These are phyloP conservation scores for Caenorhabditis panamensis DNA, from an alignment of 2,888 invertebrate genomes.

Conservation along the genomic window DNA sequence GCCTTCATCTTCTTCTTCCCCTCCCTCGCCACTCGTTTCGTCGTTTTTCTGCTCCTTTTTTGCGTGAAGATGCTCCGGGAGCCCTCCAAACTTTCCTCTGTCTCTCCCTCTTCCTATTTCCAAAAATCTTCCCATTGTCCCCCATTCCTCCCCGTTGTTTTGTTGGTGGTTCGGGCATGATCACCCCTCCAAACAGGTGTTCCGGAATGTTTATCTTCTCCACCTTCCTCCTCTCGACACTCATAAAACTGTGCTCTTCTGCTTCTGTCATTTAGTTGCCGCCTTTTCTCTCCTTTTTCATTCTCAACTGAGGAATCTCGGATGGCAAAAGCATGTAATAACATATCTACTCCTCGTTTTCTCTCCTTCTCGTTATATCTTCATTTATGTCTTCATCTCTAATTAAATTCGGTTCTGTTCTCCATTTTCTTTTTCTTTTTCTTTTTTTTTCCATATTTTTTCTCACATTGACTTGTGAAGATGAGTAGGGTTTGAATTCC, in stretches of 20 bases:
- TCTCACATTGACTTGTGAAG: not conserved
- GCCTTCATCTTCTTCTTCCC: constrained; percentile 52
- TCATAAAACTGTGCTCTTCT: constrained; percentile 42
- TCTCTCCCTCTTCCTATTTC: constrained; percentile 1
- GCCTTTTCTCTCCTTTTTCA: constrained; percentile 12
- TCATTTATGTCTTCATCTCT: constrained; percentile 51
- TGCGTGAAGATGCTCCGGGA: constrained; percentile 20
- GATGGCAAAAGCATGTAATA: constrained; percentile 36
- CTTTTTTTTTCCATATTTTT: not conserved
- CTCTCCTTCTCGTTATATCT: constrained; percentile 26
- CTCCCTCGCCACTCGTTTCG: constrained; percentile 35
- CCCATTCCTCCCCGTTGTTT: not conserved
- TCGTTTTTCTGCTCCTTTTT: constrained; percentile 33
- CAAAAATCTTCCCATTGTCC: not conserved
- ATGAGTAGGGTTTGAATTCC: too few relatives aligned
- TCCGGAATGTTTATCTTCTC: constrained; percentile 55
- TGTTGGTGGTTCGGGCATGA: constrained; percentile 19
- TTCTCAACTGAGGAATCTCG: not conserved
- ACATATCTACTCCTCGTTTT: constrained; percentile 37
- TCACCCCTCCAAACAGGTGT: constrained; percentile 61
- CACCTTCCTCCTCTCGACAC: constrained; percentile 22
- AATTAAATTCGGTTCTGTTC: constrained; percentile 31
- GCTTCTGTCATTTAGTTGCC: constrained; percentile 8
- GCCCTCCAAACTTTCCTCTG: not conserved
- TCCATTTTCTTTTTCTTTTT: constrained; percentile 12